phyloP scores from a whole-genome alignment of 1,140 invertebrate species.

The Araneus ventricosus region DNA sequence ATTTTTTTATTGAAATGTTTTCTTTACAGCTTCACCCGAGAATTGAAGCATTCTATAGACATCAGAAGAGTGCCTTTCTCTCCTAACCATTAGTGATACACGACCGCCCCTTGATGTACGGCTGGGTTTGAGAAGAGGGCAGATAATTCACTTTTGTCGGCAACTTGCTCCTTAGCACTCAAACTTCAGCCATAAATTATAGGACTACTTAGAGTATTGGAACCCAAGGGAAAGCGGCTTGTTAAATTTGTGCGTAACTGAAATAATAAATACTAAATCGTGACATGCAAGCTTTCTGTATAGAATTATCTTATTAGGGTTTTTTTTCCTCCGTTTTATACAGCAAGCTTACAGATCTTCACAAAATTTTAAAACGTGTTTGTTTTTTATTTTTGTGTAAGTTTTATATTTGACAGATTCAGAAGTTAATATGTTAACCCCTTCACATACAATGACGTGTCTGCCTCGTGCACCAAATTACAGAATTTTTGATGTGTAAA shows the following conservation, averaged over 20 bases:
- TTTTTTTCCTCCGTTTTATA: no score
- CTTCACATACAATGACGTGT: no score
- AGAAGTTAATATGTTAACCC: no score
- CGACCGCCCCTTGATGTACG: slow-evolving; percentile 8
- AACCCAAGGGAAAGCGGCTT: background rate
- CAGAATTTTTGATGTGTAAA: no score
- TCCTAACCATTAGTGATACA: slow-evolving; percentile 32
- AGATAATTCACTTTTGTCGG: slow-evolving; percentile 60
- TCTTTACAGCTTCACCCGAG: background rate
- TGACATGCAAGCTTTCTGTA: no score
- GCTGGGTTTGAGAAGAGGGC: background rate
- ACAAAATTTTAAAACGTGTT: no score
- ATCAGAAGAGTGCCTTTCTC: background rate
- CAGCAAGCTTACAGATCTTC: no score
- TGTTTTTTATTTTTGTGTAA: no score
- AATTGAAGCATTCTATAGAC: background rate
- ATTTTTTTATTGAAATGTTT: slow-evolving; percentile 17
- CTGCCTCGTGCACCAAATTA: no score
- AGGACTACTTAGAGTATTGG: slow-evolving; percentile 45
- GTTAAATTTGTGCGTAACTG: background rate
- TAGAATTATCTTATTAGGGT: no score
- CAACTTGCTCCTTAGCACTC: slow-evolving; percentile 56
- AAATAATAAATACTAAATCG: no score
- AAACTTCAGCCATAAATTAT: slow-evolving; percentile 69
- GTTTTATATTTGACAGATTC: no score